Base-by-base conservation (phyloP, 1,140 invertebrate genomes). In the Eriosoma lanigerum region DNA sequence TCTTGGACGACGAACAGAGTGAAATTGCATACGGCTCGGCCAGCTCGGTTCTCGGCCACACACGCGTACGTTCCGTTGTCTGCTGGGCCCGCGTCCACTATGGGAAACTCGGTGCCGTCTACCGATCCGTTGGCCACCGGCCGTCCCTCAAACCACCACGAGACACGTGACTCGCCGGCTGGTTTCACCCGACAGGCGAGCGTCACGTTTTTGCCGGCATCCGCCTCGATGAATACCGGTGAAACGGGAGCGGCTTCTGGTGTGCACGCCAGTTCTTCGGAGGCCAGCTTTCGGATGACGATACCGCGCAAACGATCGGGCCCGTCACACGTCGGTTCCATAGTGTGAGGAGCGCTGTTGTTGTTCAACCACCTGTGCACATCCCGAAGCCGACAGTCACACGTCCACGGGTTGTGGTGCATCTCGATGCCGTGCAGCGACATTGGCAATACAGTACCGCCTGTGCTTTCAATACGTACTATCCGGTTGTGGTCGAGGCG, bases 401-500 rank as follows among this genome's bases (percentile, higher is more conserved):
- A 97, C 66, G 90, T 88, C 95, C 95, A 97, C 56, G 93, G 91
- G 87, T 97, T 97, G 83, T 92, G 91, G 84, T 96, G 92, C 32
- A 96, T 86, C 75, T 92, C 91, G 29, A 96, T 89, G 54, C 92
- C 93, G 81, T 93, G 90, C 56, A 96, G 86, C 60, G 89, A 89
- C 80, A 91, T 89, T 1, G 92, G 92, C 54, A 95, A 87, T 81
- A 93, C 81, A 90, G 88, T 32, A 87, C 92, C 88, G 0, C 87
- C 89, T 19, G 88, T 87, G 38, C 91, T 91, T 83, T 89, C 87
- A 82, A 94, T 89, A 82, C 88, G 90, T n/a, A 88, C 89, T 80
- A 97, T 88, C 82, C 89, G 89, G 87, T 97, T 97, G 81, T 91
- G 92, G 83, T 95, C 91, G 62, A 96, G 85, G 83, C 93, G 91